Conservation (phyloP, 2,888 invertebrate species). For the Hermaeophaga mercurialis region DNA sequence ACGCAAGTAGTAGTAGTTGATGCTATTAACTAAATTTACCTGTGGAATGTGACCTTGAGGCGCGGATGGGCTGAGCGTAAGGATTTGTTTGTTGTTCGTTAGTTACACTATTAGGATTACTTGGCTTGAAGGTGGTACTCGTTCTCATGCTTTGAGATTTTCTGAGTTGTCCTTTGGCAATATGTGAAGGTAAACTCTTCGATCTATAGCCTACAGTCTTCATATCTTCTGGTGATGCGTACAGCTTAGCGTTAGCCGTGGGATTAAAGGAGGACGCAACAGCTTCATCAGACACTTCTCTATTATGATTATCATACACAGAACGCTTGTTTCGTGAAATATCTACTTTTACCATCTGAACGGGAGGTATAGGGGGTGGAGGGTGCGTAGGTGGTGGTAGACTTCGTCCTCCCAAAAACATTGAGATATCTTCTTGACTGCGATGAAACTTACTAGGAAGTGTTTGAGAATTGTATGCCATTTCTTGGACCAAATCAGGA, state of each 20-base stretch:
- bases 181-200: conserved; percentile 61
- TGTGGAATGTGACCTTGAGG: conserved; percentile 55
- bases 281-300: conserved; percentile 51
- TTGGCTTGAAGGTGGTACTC: conserved; percentile 55
- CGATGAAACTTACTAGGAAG: conserved; percentile 62
- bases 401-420: conserved; percentile 51
- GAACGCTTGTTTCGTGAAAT: conserved; percentile 56
- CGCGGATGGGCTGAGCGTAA: conserved; percentile 65
- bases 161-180: conserved; percentile 64
- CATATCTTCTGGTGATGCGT: conserved; percentile 87
- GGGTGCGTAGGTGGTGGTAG: conserved; percentile 81
- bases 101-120: conserved; percentile 32
- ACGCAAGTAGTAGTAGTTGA: no score
- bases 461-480: conserved; percentile 40
- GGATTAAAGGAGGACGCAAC: conserved; percentile 91
- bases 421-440: conserved; percentile 73
- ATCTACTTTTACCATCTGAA: conserved; percentile 73
- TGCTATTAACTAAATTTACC: conserved; percentile 27
- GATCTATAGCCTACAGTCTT: conserved; percentile 72
- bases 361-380: conserved; percentile 76
- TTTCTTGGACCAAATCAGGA: conserved; percentile 73
- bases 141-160: conserved; percentile 68
- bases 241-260: conserved; percentile 81
- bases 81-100: conserved; percentile 55
- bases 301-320: conserved; percentile 51